Base-by-base conservation (phyloP, 2,888 invertebrate genomes). In the Cephonodes hylas region DNA sequence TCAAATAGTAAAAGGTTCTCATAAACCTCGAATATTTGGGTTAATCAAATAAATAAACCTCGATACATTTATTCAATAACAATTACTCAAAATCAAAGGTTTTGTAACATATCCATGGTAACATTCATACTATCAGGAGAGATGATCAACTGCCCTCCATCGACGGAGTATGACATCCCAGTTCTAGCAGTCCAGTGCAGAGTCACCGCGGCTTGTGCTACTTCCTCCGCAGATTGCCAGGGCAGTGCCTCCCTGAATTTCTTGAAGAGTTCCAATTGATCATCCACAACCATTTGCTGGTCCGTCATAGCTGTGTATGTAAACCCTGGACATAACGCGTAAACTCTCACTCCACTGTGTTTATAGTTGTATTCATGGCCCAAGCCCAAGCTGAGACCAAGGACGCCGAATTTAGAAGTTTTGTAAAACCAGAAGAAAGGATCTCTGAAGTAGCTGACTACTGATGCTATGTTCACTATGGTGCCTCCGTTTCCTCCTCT, bases 391-490 rank as follows among this genome's bases (percentile, higher is more conserved):
- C 88, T 85, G 60, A 93, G 80, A 6, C 93, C 93, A 34, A 91
- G 74, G 1, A 93, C 88, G 18, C 89, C 93, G 63, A 87, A 86
- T 44, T 76, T 76, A 0, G 77, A 72, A 2, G 77, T 63, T 58
- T 67, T 68, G 42, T 76, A 77, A 44, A 10, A 63, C 2, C 22
- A 22, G 6, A 34, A 22, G 57, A 57, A 57, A 18, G 57, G 57
- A 3, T n/a, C 18, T 31, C 38, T 57, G 22, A 10, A 20, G 6
- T 22, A 13, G 0, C 94, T 94, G 62, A 93, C 88, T 13, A 93
- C 89, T 0, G 95, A 94, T 1, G 94, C 87, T 42, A 94, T 82
- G 74, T 95, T 95, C 18, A 95, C 85, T 56, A 95, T 91, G 1
- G 92, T 88, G 3, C 95, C 95, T 3, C 95, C 95, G 44, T 80